Conservation (phyloP, 2,797 vertebrate genomes). For the Hipposideros larvatus region DNA sequence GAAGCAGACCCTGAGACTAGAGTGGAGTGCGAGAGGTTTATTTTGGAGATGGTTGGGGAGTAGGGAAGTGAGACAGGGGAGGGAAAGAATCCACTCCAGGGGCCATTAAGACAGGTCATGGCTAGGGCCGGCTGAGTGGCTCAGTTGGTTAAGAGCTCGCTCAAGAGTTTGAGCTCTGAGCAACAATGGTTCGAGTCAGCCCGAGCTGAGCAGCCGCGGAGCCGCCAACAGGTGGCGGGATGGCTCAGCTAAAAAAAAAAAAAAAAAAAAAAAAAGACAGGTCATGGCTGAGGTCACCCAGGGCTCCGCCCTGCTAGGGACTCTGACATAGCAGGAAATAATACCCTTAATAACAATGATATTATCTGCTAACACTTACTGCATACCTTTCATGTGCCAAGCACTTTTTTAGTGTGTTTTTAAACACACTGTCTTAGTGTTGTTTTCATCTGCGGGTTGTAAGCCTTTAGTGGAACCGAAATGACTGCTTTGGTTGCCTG, state of each 20-base stretch:
- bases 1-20: neutral
- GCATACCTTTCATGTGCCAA: neutral
- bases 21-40: accelerated
- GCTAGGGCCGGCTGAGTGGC: too few relatives aligned
- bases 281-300: neutral
- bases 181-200: too few relatives aligned
- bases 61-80: neutral
- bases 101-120: neutral
- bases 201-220: too few relatives aligned
- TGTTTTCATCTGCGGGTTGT: neutral
- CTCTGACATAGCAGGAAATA: neutral
- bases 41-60: neutral
- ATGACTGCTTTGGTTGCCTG: neutral
- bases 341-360: neutral
- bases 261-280: too few relatives aligned
- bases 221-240: too few relatives aligned
- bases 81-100: neutral
- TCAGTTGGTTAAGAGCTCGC: too few relatives aligned
- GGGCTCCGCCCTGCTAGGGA: neutral
- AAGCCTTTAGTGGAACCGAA: neutral
- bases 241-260: too few relatives aligned
- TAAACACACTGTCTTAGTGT: neutral
- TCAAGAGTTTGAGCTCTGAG: too few relatives aligned
- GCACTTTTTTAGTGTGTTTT: neutral
- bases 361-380: neutral